Evolutionary conservation across 2,797 vertebrate species (phyloP).

Genomic region (Takifugu ocellatus): DNA sequence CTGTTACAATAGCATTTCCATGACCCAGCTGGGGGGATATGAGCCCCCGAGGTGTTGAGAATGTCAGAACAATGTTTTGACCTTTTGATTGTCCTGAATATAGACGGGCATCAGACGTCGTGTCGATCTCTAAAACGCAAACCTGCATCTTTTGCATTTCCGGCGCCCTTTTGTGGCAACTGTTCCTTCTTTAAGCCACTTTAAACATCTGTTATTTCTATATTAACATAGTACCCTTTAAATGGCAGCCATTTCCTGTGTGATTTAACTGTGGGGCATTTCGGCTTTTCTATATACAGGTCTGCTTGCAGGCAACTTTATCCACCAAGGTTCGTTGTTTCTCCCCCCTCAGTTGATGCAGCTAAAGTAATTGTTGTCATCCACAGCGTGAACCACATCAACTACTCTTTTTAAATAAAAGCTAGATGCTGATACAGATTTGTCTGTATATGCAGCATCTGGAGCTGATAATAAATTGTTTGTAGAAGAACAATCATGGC

Average conservation of each 20-base stretch:
- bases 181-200: slow-evolving; percentile 12
- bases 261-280: too few species aligned
- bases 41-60: slow-evolving; percentile 57
- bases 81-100: slow-evolving; percentile 66
- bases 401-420: too few species aligned
- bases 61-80: slow-evolving; percentile 66
- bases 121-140: slow-evolving; percentile 39
- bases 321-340: too few species aligned
- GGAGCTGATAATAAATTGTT: too few species aligned
- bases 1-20: slow-evolving; percentile 58
- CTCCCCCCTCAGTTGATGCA: too few species aligned
- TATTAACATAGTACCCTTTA: not conserved
- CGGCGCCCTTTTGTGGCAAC: slow-evolving; percentile 49
- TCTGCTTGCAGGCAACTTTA: too few species aligned
- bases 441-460: too few species aligned
- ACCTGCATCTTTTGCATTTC: slow-evolving; percentile 51
- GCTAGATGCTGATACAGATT: too few species aligned
- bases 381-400: too few species aligned
- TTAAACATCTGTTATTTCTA: slow-evolving; percentile 23
- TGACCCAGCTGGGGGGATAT: slow-evolving; percentile 8
- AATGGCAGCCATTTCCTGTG: not conserved
- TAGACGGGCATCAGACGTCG: slow-evolving; percentile 57
- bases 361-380: too few species aligned
- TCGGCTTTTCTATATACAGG: too few species aligned
- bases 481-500: too few species aligned